Base-by-base conservation (phyloP, 2,113 vertebrate genomes). In the Varanus salvator region DNA sequence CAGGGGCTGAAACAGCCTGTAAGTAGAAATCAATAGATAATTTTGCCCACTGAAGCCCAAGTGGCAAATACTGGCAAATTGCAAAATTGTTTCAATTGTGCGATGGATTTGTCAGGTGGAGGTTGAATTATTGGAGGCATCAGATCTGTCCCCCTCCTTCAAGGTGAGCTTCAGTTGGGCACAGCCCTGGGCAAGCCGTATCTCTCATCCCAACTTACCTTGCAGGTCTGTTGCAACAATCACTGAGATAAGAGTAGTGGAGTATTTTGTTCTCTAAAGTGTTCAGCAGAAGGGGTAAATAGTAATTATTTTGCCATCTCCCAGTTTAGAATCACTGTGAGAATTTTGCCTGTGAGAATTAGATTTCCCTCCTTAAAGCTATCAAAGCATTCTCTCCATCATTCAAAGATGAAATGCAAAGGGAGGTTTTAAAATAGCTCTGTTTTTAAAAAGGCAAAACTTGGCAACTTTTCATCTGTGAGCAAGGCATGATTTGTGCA, bases 261-360 rank as follows among this genome's bases (percentile, higher is more conserved):
- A 78, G 44, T 29, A 77, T 76, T 84, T 89, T 68, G 21, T 66
- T 76, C 81, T 72, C 81, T 64, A 15, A 77, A 89, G 81, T 34
- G 72, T 83, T 66, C 17, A 76, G 81, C 11, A 1, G 60, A 78
- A 84, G n/a, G 72, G 88, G 29, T 89, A 89, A 85, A 89, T 69
- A 84, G 48, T 78, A 77, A 89, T 89, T 89, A 89, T 77, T 85
- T 68, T 64, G 80, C 57, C 57, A 11, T 83, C 80, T 83, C 80
- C 68, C 80, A 23, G 52, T 60, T 64, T 27, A 34, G 64, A 48
- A 87, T 31, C 8, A 25, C 71, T 77, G 54, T 64, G 60, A 64
- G 60, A 64, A 84, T 84, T 76, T 52, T 60, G 54, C 68, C 17
- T 50, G 44, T 76, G 71, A 50, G 88, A 84, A 84, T 66, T 1